Evolutionary conservation across 2,888 invertebrate genomes (phyloP).

Genomic region (Parnassius orleans): DNA sequence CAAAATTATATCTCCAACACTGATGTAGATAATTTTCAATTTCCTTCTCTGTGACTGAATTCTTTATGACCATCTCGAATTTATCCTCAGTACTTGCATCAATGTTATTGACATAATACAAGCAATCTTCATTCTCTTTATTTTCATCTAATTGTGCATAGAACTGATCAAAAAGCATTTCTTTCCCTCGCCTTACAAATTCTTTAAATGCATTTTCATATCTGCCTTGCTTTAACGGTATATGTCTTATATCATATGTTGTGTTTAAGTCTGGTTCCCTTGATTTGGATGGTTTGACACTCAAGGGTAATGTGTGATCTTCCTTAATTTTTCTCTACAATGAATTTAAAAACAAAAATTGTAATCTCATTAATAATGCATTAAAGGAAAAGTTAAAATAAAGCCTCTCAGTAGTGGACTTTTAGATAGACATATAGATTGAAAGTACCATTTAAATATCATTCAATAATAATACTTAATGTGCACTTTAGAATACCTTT

Average conservation of each 20-base stretch:
- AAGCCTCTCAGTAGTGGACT: neutral
- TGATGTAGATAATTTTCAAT: slow-evolving; percentile 66
- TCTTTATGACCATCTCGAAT: slow-evolving; percentile 57
- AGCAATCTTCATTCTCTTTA: slow-evolving; percentile 41
- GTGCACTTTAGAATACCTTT: slow-evolving; percentile 45
- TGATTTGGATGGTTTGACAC: slow-evolving; percentile 49
- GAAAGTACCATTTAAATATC: no score
- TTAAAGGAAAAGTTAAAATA: neutral
- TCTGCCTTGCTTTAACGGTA: slow-evolving; percentile 54
- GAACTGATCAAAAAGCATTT: slow-evolving; percentile 61
- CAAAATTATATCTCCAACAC: slow-evolving; percentile 67
- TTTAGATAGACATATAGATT: no score
- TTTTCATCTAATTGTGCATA: slow-evolving; percentile 44
- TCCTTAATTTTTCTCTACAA: slow-evolving; percentile 62
- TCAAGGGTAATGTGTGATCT: slow-evolving; percentile 58
- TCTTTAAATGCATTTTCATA: slow-evolving; percentile 65
- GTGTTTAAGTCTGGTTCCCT: slow-evolving; percentile 59
- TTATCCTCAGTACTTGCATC: slow-evolving; percentile 69
- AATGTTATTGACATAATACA: slow-evolving; percentile 58
- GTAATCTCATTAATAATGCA: neutral
- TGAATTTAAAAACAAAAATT: neutral
- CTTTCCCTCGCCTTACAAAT: slow-evolving; percentile 65
- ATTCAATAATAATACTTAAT: no score
- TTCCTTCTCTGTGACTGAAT: slow-evolving; percentile 58
- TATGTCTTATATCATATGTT: slow-evolving; percentile 57